Conservation (phyloP, 2,888 invertebrate species). For the Antheraea yamamai region DNA sequence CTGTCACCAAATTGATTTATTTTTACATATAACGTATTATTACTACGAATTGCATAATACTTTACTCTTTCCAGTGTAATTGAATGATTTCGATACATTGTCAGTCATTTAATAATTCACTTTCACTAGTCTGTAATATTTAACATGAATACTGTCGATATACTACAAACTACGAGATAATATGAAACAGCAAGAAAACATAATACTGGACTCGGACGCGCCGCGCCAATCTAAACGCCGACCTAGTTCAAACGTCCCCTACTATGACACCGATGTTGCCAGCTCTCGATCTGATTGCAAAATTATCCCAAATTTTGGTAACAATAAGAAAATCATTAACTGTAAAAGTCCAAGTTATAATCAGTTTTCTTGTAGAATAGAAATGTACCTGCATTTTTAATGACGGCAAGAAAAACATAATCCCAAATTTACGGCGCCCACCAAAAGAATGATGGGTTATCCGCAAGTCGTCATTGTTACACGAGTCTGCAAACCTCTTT, state of each 20-base stretch:
- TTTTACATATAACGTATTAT: background rate
- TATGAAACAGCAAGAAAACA: constrained; percentile 36
- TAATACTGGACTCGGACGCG: constrained; percentile 33
- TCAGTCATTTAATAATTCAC: background rate
- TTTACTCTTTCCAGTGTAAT: background rate
- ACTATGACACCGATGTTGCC: constrained; percentile 27
- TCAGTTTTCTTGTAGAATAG: no score
- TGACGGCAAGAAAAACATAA: no score
- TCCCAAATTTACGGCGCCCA: no score
- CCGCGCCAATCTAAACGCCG: constrained; percentile 26
- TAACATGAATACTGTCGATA: constrained; percentile 22
- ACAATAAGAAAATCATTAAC: background rate
- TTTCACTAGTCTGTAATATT: constrained; percentile 1
- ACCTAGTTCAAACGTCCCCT: constrained; percentile 41
- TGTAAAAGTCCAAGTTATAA: background rate
- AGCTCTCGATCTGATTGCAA: background rate
- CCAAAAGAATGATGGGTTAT: no score
- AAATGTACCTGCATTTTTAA: no score
- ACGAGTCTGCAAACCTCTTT: no score
- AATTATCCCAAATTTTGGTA: constrained; percentile 5
- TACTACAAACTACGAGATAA: constrained; percentile 39
- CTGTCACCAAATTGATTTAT: no score
- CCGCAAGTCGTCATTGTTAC: no score
- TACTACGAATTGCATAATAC: background rate
- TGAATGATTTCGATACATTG: background rate